These are phyloP conservation scores for Euplagia quadripunctaria DNA, from an alignment of 2,888 invertebrate species.

Conservation along the genomic window DNA sequence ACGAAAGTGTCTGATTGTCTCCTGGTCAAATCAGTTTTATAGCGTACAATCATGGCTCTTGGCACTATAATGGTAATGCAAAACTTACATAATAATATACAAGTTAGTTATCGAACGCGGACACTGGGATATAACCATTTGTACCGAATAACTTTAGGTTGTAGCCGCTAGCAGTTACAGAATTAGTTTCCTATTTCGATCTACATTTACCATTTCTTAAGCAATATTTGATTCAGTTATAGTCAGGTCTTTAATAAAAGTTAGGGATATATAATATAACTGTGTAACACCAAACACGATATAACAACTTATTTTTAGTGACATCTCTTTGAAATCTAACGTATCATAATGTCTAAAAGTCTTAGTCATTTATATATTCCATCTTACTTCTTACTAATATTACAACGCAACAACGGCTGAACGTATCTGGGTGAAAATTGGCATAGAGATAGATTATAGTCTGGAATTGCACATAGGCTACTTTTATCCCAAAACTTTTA, in stretches of 20 bases:
- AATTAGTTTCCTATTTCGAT: conserved; percentile 22
- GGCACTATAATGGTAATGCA: conserved; percentile 1
- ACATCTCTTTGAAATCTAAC: conserved; percentile 42
- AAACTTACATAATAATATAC: background rate
- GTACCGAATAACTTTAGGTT: background rate
- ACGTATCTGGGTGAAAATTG: too few relatives aligned
- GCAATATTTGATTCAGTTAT: background rate
- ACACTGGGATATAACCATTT: conserved; percentile 28
- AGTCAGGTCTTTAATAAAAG: too few relatives aligned
- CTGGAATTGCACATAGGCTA: too few relatives aligned
- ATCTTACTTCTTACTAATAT: background rate
- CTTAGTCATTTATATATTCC: background rate
- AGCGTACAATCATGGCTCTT: background rate
- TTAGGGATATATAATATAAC: background rate
- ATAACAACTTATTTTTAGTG: too few relatives aligned
- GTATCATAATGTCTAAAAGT: conserved; percentile 39
- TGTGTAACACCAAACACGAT: too few relatives aligned
- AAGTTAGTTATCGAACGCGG: conserved; percentile 6
- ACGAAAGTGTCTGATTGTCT: conserved; percentile 3
- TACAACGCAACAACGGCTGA: too few relatives aligned
- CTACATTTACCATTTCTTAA: conserved; percentile 28
- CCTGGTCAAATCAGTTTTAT: background rate
- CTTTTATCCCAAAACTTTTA: too few relatives aligned
- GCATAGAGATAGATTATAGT: too few relatives aligned
- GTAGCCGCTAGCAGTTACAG: conserved; percentile 25